Conservation (phyloP, 2,797 vertebrate genomes). For the Sternarchorhynchus goeldii region DNA sequence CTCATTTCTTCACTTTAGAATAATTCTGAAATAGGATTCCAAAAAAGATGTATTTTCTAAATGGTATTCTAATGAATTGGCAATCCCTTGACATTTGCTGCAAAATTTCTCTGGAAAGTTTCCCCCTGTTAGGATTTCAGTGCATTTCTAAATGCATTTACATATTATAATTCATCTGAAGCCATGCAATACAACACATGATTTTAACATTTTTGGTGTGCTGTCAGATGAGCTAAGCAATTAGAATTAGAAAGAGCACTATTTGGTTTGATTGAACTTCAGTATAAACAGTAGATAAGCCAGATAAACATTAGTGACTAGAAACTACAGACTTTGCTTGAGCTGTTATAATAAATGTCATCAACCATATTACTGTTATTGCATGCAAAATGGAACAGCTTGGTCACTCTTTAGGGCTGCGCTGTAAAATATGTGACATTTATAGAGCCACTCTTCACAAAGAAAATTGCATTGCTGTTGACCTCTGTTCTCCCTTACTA, state of each 20-base stretch:
- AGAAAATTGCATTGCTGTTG: conserved; percentile 23
- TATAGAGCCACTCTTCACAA: not conserved
- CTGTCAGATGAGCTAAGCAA: not conserved
- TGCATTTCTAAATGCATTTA: not conserved
- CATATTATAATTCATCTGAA: not conserved
- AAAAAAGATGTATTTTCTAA: not conserved
- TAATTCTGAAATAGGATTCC: not conserved
- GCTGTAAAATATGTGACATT: conserved; percentile 32
- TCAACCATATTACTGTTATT: conserved; percentile 53
- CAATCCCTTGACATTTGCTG: not conserved
- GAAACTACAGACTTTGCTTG: conserved; percentile 26
- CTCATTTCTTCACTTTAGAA: not conserved
- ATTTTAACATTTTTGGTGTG: not conserved
- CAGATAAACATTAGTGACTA: not conserved
- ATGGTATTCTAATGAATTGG: not conserved
- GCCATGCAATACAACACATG: not conserved
- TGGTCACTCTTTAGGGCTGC: conserved; percentile 31
- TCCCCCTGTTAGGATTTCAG: not conserved
- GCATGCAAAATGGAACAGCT: conserved; percentile 53
- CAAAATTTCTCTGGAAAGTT: not conserved
- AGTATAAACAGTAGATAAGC: not conserved
- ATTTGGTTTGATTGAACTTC: not conserved
- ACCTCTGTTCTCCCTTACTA: conserved; percentile 71
- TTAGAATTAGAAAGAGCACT: not conserved
- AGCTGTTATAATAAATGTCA: conserved; percentile 52